Conservation (phyloP, 64 coral and sea anemone genomes). For the Stylophora pistillata region DNA sequence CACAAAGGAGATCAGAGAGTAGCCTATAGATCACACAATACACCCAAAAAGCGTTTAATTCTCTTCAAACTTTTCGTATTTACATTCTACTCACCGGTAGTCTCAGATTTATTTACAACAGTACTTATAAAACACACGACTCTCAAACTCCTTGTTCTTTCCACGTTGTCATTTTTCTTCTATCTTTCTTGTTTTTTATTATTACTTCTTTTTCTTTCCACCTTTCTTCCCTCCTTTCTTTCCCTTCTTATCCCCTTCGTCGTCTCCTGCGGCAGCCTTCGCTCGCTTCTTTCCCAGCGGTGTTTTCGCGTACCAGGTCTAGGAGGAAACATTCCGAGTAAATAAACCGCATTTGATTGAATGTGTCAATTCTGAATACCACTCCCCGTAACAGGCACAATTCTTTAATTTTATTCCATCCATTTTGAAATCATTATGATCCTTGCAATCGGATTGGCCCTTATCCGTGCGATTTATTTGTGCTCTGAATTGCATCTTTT, state of each 20-base stretch:
- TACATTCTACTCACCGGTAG: background rate
- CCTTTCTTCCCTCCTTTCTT: slow-evolving; percentile 82
- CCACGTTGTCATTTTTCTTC: background rate
- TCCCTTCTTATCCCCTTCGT: slow-evolving; percentile 88
- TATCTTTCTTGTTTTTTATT: slow-evolving; percentile 17
- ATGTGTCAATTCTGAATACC: no score
- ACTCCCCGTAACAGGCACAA: no score
- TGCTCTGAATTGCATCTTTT: no score
- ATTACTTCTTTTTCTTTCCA: slow-evolving; percentile 91
- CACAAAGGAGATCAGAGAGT: no score
- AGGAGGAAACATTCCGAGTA: background rate
- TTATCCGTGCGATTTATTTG: no score
- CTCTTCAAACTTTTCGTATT: background rate
- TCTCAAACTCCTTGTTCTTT: background rate
- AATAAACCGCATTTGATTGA: background rate
- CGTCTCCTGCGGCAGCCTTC: slow-evolving; percentile 88
- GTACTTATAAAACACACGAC: background rate
- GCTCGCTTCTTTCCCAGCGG: slow-evolving; percentile 93
- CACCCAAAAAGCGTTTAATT: background rate
- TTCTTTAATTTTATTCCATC: no score
- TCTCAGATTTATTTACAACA: slow-evolving; percentile 9
- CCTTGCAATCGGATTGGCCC: no score
- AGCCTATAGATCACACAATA: background rate
- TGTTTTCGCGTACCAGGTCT: slow-evolving; percentile 97
- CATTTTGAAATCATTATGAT: no score